Conservation (phyloP, 2,888 invertebrate species). For the Cinara cedri region DNA sequence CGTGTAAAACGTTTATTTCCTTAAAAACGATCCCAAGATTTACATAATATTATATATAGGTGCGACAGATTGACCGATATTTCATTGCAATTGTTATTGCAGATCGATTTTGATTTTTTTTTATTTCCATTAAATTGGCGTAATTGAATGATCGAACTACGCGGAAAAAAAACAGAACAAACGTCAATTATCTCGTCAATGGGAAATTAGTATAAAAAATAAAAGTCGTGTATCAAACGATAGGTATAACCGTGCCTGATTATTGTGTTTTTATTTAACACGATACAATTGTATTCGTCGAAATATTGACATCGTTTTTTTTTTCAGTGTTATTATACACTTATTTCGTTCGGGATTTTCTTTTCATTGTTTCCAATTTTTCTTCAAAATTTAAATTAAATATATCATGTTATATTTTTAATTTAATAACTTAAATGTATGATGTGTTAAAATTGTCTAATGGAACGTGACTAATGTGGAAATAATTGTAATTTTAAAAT, state of each 20-base stretch:
- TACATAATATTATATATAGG: not conserved
- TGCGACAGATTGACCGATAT: not conserved
- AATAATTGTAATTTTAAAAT: not conserved
- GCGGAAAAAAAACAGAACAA: not conserved
- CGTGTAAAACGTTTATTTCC: not conserved
- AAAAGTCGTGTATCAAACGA: not conserved
- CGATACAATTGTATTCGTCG: not conserved
- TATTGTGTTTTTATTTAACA: not conserved
- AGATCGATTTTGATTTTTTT: constrained; percentile 23
- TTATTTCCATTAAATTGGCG: not conserved
- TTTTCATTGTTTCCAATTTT: no score
- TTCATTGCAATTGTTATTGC: constrained; percentile 9
- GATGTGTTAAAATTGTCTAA: no score
- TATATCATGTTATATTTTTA: no score
- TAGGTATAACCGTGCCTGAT: not conserved
- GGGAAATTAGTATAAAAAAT: not conserved
- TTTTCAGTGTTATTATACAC: not conserved
- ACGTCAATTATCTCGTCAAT: constrained; percentile 15
- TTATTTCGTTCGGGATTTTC: no score
- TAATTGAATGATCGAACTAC: not conserved
- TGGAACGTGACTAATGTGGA: not conserved
- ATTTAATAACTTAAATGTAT: no score
- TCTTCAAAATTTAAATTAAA: no score
- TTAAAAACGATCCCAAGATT: not conserved
- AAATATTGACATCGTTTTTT: not conserved